Evolutionary conservation across 2,797 vertebrate genomes (phyloP).

Genomic region (Mormyrops boulengeri): DNA sequence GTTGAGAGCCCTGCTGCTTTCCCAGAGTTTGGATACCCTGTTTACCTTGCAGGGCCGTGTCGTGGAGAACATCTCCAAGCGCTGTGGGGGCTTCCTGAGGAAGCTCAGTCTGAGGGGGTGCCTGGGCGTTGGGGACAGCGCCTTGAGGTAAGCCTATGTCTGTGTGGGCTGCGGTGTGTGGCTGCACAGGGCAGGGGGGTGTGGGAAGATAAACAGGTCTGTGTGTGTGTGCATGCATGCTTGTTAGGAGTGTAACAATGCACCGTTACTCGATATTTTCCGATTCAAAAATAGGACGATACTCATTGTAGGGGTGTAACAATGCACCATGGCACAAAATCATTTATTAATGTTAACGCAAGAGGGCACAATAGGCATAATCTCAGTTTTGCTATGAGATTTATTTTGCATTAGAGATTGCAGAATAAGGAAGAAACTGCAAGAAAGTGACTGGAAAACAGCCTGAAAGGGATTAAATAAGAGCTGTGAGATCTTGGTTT

Average conservation of each 20-base stretch:
- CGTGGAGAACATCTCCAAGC: slow-evolving; percentile 96
- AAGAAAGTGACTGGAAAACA: background rate
- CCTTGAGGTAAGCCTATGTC: slow-evolving; percentile 68
- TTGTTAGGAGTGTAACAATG: background rate
- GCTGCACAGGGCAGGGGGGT: background rate
- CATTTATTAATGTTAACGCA: background rate
- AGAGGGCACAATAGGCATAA: background rate
- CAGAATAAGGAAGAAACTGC: background rate
- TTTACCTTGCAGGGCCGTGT: slow-evolving; percentile 75
- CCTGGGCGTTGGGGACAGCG: slow-evolving; percentile 87
- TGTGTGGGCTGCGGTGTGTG: background rate
- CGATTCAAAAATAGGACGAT: background rate
- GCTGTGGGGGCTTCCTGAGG: slow-evolving; percentile 90
- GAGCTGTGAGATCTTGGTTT: background rate
- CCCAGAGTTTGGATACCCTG: background rate
- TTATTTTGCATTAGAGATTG: background rate
- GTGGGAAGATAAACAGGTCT: background rate
- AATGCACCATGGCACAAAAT: background rate
- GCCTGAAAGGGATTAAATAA: background rate
- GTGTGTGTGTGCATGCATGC: no score
- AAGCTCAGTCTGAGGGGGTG: slow-evolving; percentile 90
- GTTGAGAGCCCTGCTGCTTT: background rate
- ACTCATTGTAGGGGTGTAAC: background rate
- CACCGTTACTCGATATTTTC: background rate
- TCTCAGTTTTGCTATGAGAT: background rate